These are phyloP conservation scores for Archilochus colubris DNA, from an alignment of 2,113 vertebrate genomes.

Conservation along the genomic window DNA sequence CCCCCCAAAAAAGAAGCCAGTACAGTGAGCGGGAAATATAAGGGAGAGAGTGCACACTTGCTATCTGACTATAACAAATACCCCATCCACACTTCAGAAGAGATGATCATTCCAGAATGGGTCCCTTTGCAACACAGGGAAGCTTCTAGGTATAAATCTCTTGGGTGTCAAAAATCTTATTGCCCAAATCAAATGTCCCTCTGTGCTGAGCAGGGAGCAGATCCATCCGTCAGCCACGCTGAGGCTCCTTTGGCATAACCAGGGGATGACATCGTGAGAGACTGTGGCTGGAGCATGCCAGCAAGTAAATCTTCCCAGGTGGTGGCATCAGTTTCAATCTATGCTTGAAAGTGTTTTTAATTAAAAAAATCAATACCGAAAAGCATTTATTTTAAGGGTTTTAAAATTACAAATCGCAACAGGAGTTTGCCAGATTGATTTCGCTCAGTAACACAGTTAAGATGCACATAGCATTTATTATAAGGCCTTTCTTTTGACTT, in stretches of 20 bases:
- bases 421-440: constrained; percentile 71
- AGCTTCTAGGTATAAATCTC: constrained; percentile 26
- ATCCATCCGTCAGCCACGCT: background rate
- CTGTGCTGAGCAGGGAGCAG: background rate
- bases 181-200: background rate
- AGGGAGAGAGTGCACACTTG: constrained; percentile 61
- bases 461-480: constrained; percentile 68
- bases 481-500: constrained; percentile 73
- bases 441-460: constrained; percentile 53
- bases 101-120: constrained; percentile 40
- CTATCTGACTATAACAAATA: constrained; percentile 59
- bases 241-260: background rate
- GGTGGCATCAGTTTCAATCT: constrained; percentile 60
- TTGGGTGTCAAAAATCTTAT: background rate
- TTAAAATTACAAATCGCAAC: constrained; percentile 70
- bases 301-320: constrained; percentile 55
- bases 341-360: constrained; percentile 73
- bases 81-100: constrained; percentile 71
- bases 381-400: constrained; percentile 75
- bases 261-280: background rate
- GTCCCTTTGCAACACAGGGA: constrained; percentile 53
- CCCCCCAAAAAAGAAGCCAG: constrained; percentile 64
- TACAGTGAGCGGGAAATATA: constrained; percentile 74
- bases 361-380: constrained; percentile 73
- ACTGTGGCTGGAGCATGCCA: background rate